Percentiles rank a stretch among this genome's conserved stretches.
These are phyloP conservation scores for Epizoanthus scotinus DNA, from an alignment of 92 coral and sea anemone species.

Conservation along the genomic window DNA sequence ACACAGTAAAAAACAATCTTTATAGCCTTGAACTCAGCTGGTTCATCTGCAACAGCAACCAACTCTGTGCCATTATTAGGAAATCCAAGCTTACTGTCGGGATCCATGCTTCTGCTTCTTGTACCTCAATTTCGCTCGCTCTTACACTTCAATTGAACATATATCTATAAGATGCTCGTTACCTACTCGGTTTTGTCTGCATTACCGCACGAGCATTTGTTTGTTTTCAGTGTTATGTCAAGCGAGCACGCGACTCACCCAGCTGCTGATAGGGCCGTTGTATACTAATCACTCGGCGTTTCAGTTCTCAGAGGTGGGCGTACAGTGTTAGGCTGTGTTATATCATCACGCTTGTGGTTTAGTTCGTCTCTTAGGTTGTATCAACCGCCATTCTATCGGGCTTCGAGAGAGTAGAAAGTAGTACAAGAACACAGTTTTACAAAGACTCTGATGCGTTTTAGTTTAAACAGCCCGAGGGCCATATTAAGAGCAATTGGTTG, in stretches of 20 bases:
- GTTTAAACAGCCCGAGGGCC: not conserved
- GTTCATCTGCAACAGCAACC: conserved; percentile 7
- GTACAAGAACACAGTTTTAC: not conserved
- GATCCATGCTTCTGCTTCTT: not conserved
- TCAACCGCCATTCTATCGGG: too few relatives aligned
- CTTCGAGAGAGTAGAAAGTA: too few relatives aligned
- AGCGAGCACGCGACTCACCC: not conserved
- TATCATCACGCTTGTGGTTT: not conserved
- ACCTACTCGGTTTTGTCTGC: not conserved
- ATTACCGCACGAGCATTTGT: conserved; percentile 1
- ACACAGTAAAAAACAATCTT: conserved; percentile 70
- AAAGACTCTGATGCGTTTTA: not conserved
- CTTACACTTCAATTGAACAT: not conserved
- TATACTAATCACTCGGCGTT: not conserved
- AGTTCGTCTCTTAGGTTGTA: too few relatives aligned
- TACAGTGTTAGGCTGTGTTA: not conserved
- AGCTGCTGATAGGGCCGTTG: not conserved
- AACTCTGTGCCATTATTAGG: conserved; percentile 7
- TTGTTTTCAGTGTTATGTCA: not conserved
- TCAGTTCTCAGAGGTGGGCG: conserved; percentile 14
- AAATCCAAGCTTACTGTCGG: not conserved
- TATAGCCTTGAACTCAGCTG: conserved; percentile 53
- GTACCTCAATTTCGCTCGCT: not conserved
- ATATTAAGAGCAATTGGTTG: not conserved
- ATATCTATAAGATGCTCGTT: not conserved